Conservation (phyloP, 2,113 vertebrate genomes). For the Otis tarda region DNA sequence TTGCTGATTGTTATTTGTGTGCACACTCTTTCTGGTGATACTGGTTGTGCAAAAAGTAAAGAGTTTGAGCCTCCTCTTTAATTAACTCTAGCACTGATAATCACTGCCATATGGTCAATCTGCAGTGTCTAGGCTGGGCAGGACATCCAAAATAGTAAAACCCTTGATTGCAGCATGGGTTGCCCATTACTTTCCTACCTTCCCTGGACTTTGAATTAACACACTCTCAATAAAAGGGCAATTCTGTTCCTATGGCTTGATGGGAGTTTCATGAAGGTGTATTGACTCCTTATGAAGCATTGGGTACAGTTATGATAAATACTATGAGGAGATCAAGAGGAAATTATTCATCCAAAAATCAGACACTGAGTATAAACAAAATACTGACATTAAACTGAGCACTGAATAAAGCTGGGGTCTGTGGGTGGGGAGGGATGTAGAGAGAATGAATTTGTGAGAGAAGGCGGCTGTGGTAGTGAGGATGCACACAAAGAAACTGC, state of each 20-base stretch:
- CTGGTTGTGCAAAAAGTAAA: neutral
- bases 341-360: neutral
- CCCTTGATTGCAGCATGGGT: neutral
- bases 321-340: neutral
- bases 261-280: neutral
- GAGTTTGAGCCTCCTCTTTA: neutral
- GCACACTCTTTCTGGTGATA: neutral
- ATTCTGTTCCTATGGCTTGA: neutral
- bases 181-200: neutral
- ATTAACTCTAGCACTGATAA: neutral
- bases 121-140: neutral
- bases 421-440: fast-evolving
- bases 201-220: neutral
- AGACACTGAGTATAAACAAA: neutral
- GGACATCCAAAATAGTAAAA: neutral
- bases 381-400: neutral
- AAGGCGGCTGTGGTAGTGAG: neutral
- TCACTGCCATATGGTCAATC: neutral
- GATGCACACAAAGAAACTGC: neutral
- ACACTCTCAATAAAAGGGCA: neutral
- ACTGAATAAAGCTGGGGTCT: neutral
- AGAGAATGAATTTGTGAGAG: neutral
- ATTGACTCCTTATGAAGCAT: neutral
- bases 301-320: neutral
- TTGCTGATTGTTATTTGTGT: neutral